Percentiles rank a stretch among this genome's conserved stretches.
phyloP scores from a whole-genome alignment of 2,888 invertebrate species.

The Calameuta filiformis region DNA sequence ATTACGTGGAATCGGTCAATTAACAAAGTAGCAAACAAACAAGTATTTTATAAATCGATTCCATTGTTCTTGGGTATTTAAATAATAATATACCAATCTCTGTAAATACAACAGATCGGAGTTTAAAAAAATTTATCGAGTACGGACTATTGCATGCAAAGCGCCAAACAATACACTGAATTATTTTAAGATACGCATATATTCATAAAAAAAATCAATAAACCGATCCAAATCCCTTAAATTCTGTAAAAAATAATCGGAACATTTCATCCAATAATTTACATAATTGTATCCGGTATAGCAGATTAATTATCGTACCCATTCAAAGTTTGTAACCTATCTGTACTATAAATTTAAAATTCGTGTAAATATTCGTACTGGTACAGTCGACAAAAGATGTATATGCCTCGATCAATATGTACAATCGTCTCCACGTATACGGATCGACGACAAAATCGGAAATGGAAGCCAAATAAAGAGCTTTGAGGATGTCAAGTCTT shows the following conservation, averaged over 20 bases:
- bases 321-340: neutral
- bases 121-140: neutral
- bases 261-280: neutral
- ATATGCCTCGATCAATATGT: neutral
- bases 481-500: neutral
- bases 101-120: neutral
- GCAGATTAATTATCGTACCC: neutral
- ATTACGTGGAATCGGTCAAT: neutral
- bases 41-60: neutral
- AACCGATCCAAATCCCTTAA: neutral
- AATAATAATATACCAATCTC: neutral
- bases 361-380: neutral
- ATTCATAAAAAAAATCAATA: neutral
- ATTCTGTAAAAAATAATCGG: neutral
- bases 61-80: neutral
- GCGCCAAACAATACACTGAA: neutral
- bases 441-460: neutral
- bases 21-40: neutral
- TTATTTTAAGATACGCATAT: neutral
- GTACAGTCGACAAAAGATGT: neutral
- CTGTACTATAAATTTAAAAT: neutral
- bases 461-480: neutral
- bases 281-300: neutral
- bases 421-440: neutral
- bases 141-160: neutral